Percentiles rank a stretch among this genome's conserved stretches.
Evolutionary conservation across 2,888 invertebrate species (phyloP).

Genomic region (Hemaris fuciformis): DNA sequence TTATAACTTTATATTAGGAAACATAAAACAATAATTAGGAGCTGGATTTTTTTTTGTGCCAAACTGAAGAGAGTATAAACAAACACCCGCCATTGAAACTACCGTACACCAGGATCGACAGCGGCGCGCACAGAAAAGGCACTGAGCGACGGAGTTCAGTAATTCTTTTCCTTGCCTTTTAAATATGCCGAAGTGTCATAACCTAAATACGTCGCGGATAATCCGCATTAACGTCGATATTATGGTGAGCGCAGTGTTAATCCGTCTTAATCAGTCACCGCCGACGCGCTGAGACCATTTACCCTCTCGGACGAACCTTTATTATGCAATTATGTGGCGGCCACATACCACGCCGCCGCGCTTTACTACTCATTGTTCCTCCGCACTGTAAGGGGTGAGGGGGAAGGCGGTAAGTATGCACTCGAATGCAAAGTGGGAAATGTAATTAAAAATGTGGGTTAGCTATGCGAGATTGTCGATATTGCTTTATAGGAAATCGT

Average conservation of each 20-base stretch:
- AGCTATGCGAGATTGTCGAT: background rate
- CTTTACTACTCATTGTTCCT: slow-evolving; percentile 8
- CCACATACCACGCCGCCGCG: slow-evolving; percentile 22
- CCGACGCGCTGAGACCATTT: slow-evolving; percentile 38
- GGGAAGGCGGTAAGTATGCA: too few species aligned
- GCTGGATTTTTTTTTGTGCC: too few species aligned
- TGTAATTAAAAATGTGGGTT: background rate
- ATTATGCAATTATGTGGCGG: slow-evolving; percentile 49
- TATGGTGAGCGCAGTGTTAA: slow-evolving; percentile 44
- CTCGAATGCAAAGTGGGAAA: background rate
- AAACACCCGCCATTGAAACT: too few species aligned
- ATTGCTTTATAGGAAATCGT: background rate
- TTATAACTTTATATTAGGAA: too few species aligned
- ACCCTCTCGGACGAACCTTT: slow-evolving; percentile 39
- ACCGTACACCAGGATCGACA: too few species aligned
- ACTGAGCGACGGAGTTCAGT: too few species aligned
- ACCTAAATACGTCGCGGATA: background rate
- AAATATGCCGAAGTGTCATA: background rate
- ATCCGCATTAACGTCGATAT: slow-evolving; percentile 3
- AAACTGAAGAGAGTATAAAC: too few species aligned
- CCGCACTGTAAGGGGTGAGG: too few species aligned
- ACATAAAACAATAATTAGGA: too few species aligned
- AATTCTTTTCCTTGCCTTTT: background rate
- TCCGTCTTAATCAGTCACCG: slow-evolving; percentile 65
- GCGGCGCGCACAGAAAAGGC: too few species aligned